Base-by-base conservation (phyloP, 2,797 vertebrate species). In the Lepidocolaptes lacrymiger region DNA sequence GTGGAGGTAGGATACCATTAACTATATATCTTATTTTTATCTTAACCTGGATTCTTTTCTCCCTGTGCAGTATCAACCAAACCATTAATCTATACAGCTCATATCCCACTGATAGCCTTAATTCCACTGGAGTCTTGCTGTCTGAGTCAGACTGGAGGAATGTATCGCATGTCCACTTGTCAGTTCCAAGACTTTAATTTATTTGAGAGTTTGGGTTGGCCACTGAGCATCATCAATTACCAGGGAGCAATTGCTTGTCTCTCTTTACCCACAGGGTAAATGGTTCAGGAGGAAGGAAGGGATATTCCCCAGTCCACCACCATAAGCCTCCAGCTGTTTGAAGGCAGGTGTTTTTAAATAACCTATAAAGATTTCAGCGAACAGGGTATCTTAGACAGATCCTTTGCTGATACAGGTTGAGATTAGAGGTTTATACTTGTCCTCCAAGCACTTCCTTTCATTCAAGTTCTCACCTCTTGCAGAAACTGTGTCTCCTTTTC, bases 1-100 rank as follows among this genome's bases (percentile, higher is more conserved):
- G 99, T 95, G 98, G 98, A 98, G 99, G 99, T 99, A 98, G 98
- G 98, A 96, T 97, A 95, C 88, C 64, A 61, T 82, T 94, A 89
- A 74, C 95, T 81, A 87, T 95, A 51, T 81, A 97, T 97, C 89
- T 97, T 94, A 95, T 64, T 93, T 96, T 88, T 91, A 93, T 96
- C 92, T 94, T 96, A 93, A 95, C 82, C 51, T 96, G 86, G 30
- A 55, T 93, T 86, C 59, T 95, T 89, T 95, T 89, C 72, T 95
- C 91, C 85, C 89, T 95, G 95, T 87, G 88, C 49, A 95, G 26
- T 94, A 95, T 95, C 95, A 97, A 79, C 77, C 75, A 85, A 95
- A 91, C 86, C 91, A 96, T 97, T 97, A 95, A 97, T 96, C 97
- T 90, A 16, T 87, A 63, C 87, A 88, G 75, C 76, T 95, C 79